Conservation (phyloP, 2,888 invertebrate species). For the Ypsolopha sequella region DNA sequence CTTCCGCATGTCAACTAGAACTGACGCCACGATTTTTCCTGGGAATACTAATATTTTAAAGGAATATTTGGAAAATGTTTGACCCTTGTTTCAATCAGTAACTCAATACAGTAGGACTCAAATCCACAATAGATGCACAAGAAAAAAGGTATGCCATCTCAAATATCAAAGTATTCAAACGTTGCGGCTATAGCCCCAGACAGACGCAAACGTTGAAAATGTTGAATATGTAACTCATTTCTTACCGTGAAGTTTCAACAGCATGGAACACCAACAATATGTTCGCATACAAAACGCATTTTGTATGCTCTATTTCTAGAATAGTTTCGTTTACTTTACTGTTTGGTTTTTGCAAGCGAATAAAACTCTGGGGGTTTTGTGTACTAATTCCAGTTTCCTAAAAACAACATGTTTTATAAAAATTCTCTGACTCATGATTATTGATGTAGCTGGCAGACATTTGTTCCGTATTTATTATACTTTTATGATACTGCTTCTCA, state of each 20-base stretch:
- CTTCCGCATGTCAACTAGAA: too few species aligned
- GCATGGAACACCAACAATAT: slow-evolving; percentile 54
- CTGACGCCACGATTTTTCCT: too few species aligned
- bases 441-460: not conserved
- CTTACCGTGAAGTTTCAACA: slow-evolving; percentile 24
- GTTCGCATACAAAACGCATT: slow-evolving; percentile 47
- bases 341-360: slow-evolving; percentile 42
- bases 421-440: not conserved
- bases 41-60: too few species aligned
- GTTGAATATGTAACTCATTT: slow-evolving; percentile 44
- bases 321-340: slow-evolving; percentile 43
- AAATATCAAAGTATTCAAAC: slow-evolving; percentile 23
- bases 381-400: slow-evolving; percentile 3
- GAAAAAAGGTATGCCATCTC: slow-evolving; percentile 15
- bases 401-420: not conserved
- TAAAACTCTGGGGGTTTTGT: slow-evolving; percentile 24
- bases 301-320: slow-evolving; percentile 49
- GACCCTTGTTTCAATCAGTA: too few species aligned
- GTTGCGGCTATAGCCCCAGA: slow-evolving; percentile 21
- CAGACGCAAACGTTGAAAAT: slow-evolving; percentile 37
- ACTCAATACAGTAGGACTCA: not conserved
- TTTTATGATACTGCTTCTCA: not conserved
- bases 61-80: too few species aligned
- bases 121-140: slow-evolving; percentile 5
- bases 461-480: not conserved